Base-by-base conservation (phyloP, 2,113 vertebrate species). In the Eulemur macaco region DNA sequence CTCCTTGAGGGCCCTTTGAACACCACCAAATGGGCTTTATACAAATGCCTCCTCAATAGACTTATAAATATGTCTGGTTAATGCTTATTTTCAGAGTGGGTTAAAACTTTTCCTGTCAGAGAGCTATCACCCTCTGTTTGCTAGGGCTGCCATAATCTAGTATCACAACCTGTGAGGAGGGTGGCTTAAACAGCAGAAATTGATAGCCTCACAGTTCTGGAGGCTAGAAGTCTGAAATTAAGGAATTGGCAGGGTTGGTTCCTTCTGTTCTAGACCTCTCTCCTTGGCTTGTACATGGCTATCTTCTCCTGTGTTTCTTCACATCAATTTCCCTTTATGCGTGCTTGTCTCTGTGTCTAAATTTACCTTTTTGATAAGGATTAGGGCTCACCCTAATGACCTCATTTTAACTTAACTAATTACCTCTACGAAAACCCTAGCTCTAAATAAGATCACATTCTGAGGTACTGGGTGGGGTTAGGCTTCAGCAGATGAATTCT, bases 371-470 rank as follows among this genome's bases (percentile, higher is more conserved):
- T 85, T 68, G 37, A 52, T 77, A 73, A 89, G 31, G 34, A 87
- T 73, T 74, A 95, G 31, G 74, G 78, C 54, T 27, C 34, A 93
- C 31, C 27, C 14, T 56, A 37, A 86, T 71, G 52, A 76, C 31
- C 39, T 96, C 74, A 77, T 89, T 93, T 94, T 68, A 74, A 77
- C 7, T 73, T 68, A 74, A 87, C 7, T 73, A 94, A 69, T 66
- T 42, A 39, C 2, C 39, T 90, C 52, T 73, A 42, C 56, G 17
- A 93, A 81, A 47, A 68, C 39, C 47, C 39, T 47, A 17, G 20
- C 71, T 93, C 10, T 66, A 93, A 95, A 91, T 27, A 94, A 93
- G 29, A 18, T 68, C 68, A 86, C 58, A 56, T 91, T 87, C 25
- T 42, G 42, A 88, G 66, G 20, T 63, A 45, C 34, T 39, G 39